These are phyloP conservation scores for Trichechus manatus DNA, from an alignment of 2,113 vertebrate species.

Conservation along the genomic window DNA sequence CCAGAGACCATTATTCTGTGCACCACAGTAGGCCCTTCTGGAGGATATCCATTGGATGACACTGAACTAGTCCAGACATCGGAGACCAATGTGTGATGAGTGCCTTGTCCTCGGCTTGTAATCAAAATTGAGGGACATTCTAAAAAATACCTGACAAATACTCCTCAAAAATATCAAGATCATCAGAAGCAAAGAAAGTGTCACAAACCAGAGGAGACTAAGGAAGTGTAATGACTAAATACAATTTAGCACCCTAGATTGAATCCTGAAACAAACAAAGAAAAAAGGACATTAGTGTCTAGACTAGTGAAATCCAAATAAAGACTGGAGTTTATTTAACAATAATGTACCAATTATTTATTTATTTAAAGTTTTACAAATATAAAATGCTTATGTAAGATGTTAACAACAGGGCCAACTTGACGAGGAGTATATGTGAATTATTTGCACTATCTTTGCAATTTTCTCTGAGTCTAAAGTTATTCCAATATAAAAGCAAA, in stretches of 20 bases:
- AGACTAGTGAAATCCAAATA: neutral
- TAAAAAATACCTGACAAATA: neutral
- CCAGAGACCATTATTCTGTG: too few relatives aligned
- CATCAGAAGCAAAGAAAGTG: neutral
- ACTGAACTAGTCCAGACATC: too few relatives aligned
- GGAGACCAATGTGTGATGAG: too few relatives aligned
- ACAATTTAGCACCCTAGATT: neutral
- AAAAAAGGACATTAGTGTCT: neutral
- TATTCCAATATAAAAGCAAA: neutral
- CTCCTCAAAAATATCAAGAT: neutral
- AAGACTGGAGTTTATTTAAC: neutral
- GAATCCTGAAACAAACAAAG: neutral
- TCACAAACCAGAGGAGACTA: neutral
- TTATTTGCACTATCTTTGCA: neutral
- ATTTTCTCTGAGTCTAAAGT: slow-evolving; percentile 19
- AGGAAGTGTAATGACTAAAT: neutral
- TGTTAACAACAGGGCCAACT: neutral
- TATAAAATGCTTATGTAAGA: neutral
- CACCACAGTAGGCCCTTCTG: too few relatives aligned
- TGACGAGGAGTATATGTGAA: neutral
- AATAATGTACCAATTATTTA: neutral
- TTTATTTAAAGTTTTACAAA: neutral
- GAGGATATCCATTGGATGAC: too few relatives aligned
- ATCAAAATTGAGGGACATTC: neutral
- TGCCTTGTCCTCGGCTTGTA: too few relatives aligned